Evolutionary conservation across 2,797 vertebrate species (phyloP).

Genomic region (Acanthurus leucopareius): DNA sequence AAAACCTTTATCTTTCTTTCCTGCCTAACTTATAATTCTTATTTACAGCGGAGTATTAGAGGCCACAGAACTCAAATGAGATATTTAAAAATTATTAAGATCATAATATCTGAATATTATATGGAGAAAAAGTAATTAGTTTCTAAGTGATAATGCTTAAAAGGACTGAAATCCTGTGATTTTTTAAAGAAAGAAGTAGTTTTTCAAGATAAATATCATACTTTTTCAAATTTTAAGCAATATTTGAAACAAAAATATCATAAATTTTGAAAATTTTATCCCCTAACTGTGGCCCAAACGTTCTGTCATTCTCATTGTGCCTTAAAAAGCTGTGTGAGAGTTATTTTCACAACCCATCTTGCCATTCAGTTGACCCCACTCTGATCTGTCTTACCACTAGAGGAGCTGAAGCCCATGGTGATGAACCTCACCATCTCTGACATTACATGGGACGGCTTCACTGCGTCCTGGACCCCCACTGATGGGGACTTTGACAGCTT

Average conservation of each 20-base stretch:
- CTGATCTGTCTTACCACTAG: conserved; percentile 89
- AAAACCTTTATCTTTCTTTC: neutral
- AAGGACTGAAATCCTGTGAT: too few relatives aligned
- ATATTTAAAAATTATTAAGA: neutral
- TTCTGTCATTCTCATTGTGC: conserved; percentile 10
- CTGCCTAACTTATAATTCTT: neutral
- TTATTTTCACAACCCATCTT: conserved; percentile 36
- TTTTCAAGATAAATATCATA: neutral
- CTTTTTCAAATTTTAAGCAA: neutral
- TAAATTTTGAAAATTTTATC: neutral
- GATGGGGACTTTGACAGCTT: conserved; percentile 90
- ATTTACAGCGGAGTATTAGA: neutral
- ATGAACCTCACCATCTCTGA: conserved; percentile 86
- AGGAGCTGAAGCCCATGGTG: conserved; percentile 86
- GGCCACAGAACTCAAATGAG: neutral
- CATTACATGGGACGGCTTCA: conserved; percentile 90
- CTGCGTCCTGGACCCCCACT: conserved; percentile 89
- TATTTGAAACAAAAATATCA: too few relatives aligned
- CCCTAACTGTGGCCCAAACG: neutral
- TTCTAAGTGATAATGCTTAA: too few relatives aligned
- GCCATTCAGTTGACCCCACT: conserved; percentile 68
- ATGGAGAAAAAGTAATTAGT: too few relatives aligned
- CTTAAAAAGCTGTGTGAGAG: conserved; percentile 8
- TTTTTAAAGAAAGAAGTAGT: neutral
- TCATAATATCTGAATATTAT: neutral